Conservation (phyloP, 2,113 vertebrate genomes). For the Antennarius striatus region DNA sequence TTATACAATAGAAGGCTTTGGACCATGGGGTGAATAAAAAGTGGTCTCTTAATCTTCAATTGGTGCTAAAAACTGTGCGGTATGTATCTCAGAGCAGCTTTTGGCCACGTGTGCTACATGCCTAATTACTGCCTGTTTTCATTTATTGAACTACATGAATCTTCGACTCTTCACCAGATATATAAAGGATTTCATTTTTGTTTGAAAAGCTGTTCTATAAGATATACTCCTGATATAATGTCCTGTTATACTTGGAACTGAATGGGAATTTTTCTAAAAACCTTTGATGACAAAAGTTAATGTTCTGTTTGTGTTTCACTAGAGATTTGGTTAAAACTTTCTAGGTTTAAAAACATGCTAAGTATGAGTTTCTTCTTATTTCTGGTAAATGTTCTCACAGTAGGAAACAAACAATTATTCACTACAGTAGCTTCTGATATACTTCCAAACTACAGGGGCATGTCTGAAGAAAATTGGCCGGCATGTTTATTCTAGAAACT, state of each 20-base stretch:
- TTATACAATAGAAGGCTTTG: conserved; percentile 1
- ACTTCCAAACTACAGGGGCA: conserved; percentile 26
- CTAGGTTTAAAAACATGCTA: conserved; percentile 62
- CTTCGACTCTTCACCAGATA: conserved; percentile 7
- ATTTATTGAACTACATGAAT: conserved; percentile 44
- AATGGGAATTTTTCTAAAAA: background rate
- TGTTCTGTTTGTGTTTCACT: background rate
- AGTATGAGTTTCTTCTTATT: conserved; percentile 57
- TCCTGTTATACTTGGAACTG: background rate
- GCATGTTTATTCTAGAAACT: conserved; percentile 44
- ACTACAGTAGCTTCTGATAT: conserved; percentile 37
- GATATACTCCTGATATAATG: background rate
- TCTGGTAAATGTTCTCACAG: conserved; percentile 45
- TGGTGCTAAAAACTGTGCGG: background rate
- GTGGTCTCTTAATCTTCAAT: conserved; percentile 4
- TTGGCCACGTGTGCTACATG: conserved; percentile 48
- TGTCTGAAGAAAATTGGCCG: conserved; percentile 50
- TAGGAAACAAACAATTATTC: conserved; percentile 18
- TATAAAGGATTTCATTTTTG: conserved; percentile 13
- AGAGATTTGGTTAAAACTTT: conserved; percentile 27
- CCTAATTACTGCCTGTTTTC: conserved; percentile 30
- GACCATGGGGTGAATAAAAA: background rate
- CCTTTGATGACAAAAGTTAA: no score
- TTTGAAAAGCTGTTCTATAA: conserved; percentile 1
- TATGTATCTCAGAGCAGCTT: conserved; percentile 41